A percentile compares a stretch with the other conserved stretches of the same genome.
Conservation (phyloP, 30 jellyfish, hydroid and myxozoan species). For the Aurelia coerulea region DNA sequence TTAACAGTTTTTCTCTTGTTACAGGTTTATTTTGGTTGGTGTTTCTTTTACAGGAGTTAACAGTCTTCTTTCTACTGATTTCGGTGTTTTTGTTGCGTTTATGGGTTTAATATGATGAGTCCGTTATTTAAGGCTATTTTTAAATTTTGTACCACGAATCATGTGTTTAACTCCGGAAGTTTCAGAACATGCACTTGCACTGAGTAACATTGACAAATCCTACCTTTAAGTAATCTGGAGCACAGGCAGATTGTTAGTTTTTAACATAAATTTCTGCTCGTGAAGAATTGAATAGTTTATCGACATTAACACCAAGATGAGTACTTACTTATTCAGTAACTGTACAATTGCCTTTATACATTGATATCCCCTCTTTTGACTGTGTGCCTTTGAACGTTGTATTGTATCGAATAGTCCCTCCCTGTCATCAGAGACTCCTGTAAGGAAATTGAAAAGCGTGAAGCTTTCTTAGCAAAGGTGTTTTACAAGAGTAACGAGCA, state of each 20-base stretch:
- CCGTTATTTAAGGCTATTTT: no score
- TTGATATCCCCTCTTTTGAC: constrained; percentile 97
- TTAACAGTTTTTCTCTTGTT: no score
- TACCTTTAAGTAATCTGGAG: no score
- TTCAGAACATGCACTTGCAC: no score
- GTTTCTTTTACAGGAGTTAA: no score
- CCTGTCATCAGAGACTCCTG: constrained; percentile 98
- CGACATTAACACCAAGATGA: not conserved
- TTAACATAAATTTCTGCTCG: not conserved
- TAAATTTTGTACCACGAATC: no score
- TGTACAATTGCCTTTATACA: constrained; percentile 95
- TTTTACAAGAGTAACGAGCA: not conserved
- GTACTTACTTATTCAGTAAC: constrained; percentile 78
- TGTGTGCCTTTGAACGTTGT: constrained; percentile 95
- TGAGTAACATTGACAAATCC: no score
- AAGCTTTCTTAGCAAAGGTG: not conserved
- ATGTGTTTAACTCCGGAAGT: no score
- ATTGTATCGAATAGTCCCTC: constrained; percentile 96
- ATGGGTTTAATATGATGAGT: no score
- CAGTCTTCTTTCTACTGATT: no score
- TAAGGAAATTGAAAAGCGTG: not conserved
- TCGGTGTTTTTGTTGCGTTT: no score
- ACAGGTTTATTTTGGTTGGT: no score
- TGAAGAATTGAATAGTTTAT: not conserved
- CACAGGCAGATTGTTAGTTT: not conserved